Evolutionary conservation across 2,113 vertebrate species (phyloP), one percentile per base, ranked within the genome.

Genomic region (Rhinichthys klamathensis): DNA sequence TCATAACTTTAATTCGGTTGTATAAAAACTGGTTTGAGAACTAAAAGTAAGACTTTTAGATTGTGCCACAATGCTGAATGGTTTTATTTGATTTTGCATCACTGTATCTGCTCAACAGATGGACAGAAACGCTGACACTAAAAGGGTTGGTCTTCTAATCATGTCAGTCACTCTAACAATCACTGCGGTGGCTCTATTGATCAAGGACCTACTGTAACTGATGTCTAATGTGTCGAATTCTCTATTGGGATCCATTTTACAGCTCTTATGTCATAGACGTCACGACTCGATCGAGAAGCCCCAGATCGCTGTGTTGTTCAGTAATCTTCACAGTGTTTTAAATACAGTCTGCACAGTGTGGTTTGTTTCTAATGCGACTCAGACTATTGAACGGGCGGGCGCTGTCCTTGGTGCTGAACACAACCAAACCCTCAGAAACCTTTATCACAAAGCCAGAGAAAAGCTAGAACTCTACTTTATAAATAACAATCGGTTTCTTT

Each of bases 381-480:
- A 58, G 23, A 69, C 30, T 16, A 2, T 73, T 73, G 38, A 11
- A 35, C 2, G 12, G 46, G 30, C 7, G 7, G 58, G 0, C 41
- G n/a, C 63, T 88, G 60, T 88, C 83, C 83, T 27, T 80, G 81
- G 80, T 86, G 67, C 84, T 88, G 83, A 88, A 88, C 16, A 9
- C 10, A 54, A 41, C 11, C 67, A 38, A 70, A 38, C 18, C 4
- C 67, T 70, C 4, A 70, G 16, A 38, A 69, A 21, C 65, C 0
- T 13, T 46, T 3, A 18, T 73, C 38, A 25, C 41, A 54, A 25
- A 35, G 32, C 27, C 65, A 12, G 44, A n/a, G 4, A 16, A 30
- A 67, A 32, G n/a, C 12, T 46, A 2, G 10, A 70, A 23, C 6
- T 41, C 12, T 1, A 54, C n/a, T n/a, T 49, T 51, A 30, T n/a